These are phyloP conservation scores for Diaperis boleti DNA, from an alignment of 2,888 invertebrate genomes.

Conservation along the genomic window DNA sequence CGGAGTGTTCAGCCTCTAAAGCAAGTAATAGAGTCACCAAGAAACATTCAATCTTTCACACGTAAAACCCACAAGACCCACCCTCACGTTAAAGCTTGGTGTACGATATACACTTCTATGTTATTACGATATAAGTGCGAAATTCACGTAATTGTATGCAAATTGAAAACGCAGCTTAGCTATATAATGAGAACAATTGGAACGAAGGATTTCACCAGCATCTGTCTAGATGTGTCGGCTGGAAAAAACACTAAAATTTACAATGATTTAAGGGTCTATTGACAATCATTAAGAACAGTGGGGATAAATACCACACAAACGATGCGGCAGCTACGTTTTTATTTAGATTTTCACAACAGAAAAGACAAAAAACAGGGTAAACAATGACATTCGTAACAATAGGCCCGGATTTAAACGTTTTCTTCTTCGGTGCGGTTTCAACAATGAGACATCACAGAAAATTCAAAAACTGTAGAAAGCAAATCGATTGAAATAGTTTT, in stretches of 20 bases:
- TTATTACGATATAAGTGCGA: not conserved
- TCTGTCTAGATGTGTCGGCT: not conserved
- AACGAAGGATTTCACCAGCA: not conserved
- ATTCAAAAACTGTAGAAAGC: conserved; percentile 15
- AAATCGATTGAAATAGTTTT: conserved; percentile 24
- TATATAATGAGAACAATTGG: conserved; percentile 2
- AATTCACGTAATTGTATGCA: conserved; percentile 1
- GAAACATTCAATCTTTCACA: conserved; percentile 4
- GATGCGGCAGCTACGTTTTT: not conserved
- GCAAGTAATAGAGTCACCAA: not conserved
- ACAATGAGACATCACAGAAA: conserved; percentile 12
- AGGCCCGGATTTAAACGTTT: conserved; percentile 12
- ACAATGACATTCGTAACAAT: conserved; percentile 13
- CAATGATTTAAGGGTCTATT: too few species aligned
- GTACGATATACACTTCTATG: not conserved
- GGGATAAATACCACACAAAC: not conserved
- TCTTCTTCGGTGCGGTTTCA: conserved; percentile 3
- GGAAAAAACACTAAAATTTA: too few species aligned
- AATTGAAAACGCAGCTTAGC: conserved; percentile 4
- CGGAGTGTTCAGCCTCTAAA: not conserved
- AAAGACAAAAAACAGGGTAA: conserved; percentile 15
- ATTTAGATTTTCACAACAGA: not conserved
- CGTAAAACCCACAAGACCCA: conserved; percentile 1
- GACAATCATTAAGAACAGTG: not conserved
- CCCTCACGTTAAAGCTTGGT: not conserved